Evolutionary conservation across 1,140 invertebrate genomes (phyloP).

Genomic region (Drosophila equinoxialis): DNA sequence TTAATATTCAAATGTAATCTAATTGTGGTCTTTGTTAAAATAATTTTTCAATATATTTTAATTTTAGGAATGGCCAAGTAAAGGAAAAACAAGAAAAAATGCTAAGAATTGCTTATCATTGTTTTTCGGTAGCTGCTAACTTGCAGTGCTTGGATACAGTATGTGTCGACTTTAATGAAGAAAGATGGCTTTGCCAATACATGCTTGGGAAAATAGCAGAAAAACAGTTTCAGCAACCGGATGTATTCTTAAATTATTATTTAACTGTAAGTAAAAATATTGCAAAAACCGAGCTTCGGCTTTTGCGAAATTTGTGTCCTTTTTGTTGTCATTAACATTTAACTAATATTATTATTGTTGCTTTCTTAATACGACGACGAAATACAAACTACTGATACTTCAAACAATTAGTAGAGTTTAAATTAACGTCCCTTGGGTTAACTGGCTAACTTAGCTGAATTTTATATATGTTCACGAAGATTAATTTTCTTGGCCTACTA

Average conservation of each 20-base stretch:
- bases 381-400: too few relatives aligned
- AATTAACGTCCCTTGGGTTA: too few relatives aligned
- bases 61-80: not conserved
- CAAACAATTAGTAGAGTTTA: too few relatives aligned
- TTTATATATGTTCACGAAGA: too few relatives aligned
- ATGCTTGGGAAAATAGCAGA: conserved; percentile 89
- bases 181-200: conserved; percentile 55
- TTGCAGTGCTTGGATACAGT: conserved; percentile 28
- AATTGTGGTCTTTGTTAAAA: not conserved
- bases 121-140: conserved; percentile 36
- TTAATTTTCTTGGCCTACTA: too few relatives aligned
- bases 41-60: not conserved
- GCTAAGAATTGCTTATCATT: conserved; percentile 38
- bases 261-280: conserved; percentile 83
- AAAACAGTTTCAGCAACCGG: conserved; percentile 89
- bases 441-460: too few relatives aligned
- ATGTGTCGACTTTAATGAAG: conserved; percentile 38
- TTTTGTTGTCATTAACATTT: too few relatives aligned
- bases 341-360: too few relatives aligned
- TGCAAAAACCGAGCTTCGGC: too few relatives aligned
- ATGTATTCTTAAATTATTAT: conserved; percentile 91
- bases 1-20: too few relatives aligned
- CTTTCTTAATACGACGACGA: too few relatives aligned
- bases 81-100: conserved; percentile 8
- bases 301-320: too few relatives aligned